These are phyloP conservation scores for Dysdera silvatica DNA, from an alignment of 1,140 invertebrate genomes.

Conservation along the genomic window DNA sequence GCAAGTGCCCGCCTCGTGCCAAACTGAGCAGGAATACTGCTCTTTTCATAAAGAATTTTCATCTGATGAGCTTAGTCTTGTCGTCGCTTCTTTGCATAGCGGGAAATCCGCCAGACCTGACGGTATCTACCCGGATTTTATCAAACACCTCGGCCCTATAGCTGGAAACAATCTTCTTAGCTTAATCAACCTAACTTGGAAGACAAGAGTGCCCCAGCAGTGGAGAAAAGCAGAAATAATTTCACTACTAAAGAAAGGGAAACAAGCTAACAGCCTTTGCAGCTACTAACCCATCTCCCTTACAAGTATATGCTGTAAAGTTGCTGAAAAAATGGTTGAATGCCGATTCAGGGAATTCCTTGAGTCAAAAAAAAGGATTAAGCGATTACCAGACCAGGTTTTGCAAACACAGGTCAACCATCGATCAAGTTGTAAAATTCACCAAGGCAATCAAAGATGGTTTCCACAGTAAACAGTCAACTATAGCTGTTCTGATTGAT, in stretches of 20 bases:
- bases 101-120: neutral
- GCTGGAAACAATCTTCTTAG: neutral
- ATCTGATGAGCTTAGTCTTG: neutral
- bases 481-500: neutral
- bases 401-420: neutral
- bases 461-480: neutral
- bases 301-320: neutral
- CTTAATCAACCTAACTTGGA: neutral
- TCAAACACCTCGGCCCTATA: neutral
- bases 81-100: neutral
- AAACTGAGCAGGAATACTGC: too few relatives aligned
- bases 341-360: neutral
- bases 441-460: constrained; percentile 4
- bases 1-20: too few relatives aligned
- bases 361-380: neutral
- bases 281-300: neutral
- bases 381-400: neutral
- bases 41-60: neutral
- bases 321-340: neutral
- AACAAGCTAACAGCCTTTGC: neutral
- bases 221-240: constrained; percentile 2
- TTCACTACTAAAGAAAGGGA: neutral
- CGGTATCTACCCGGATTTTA: neutral
- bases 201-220: neutral
- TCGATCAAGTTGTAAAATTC: neutral